phyloP scores from a whole-genome alignment of 2,797 vertebrate species.

The Tauraco hartlaubi region DNA sequence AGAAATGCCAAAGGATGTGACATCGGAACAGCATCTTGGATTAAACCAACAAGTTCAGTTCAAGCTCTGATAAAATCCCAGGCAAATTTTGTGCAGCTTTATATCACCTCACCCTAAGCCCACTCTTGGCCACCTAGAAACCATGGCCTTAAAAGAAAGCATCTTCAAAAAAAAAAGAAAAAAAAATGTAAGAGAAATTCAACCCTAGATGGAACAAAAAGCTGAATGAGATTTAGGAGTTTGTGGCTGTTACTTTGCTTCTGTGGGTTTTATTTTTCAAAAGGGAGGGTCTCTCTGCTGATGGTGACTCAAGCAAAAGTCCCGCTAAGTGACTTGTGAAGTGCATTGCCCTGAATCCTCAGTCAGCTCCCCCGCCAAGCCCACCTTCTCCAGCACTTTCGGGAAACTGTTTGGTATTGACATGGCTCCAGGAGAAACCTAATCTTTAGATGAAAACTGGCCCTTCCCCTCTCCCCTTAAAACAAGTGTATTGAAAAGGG shows the following conservation, averaged over 20 bases:
- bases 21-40: background rate
- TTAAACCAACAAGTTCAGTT: background rate
- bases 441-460: background rate
- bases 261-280: background rate
- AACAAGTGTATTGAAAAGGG: constrained; percentile 27
- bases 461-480: background rate
- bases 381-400: background rate
- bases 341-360: background rate
- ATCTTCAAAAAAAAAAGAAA: background rate
- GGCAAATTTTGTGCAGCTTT: background rate
- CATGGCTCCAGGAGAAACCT: background rate
- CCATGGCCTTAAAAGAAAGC: background rate
- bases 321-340: background rate
- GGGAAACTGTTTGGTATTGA: constrained; percentile 40
- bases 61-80: background rate
- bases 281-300: background rate
- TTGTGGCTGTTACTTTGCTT: background rate
- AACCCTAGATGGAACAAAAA: background rate
- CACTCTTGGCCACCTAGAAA: background rate
- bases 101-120: background rate
- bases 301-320: background rate
- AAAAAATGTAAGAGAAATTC: background rate
- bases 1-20: background rate
- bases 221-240: background rate
- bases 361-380: background rate